Evolutionary conservation across 2,797 vertebrate species (phyloP).

Genomic region (Nasua narica): DNA sequence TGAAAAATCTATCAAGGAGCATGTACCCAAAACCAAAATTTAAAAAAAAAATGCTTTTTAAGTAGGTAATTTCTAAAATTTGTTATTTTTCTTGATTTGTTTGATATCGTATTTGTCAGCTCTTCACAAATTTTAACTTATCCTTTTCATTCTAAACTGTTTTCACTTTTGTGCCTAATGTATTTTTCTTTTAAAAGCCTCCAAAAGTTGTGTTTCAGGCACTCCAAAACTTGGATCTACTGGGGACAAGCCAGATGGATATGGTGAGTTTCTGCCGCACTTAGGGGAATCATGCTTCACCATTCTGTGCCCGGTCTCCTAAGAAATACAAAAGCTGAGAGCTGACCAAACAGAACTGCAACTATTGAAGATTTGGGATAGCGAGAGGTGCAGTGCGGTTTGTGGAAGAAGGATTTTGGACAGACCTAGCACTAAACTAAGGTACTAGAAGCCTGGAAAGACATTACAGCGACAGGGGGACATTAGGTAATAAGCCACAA

Average conservation of each 20-base stretch:
- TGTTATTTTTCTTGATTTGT: neutral
- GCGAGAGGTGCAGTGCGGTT: neutral
- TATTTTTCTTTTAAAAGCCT: neutral
- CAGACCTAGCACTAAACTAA: neutral
- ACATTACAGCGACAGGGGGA: neutral
- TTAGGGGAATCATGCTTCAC: neutral
- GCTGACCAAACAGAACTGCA: neutral
- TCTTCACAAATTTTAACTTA: neutral
- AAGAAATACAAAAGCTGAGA: constrained; percentile 9
- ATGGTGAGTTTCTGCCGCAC: neutral
- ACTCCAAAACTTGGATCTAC: neutral
- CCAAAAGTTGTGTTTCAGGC: neutral
- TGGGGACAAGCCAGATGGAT: neutral
- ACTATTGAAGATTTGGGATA: neutral
- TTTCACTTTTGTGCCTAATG: neutral
- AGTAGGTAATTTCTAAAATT: neutral
- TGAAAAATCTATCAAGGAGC: neutral
- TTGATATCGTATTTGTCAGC: neutral
- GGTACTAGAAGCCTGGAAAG: neutral
- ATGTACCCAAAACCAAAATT: neutral
- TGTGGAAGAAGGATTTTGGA: constrained; percentile 21
- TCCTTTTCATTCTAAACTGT: constrained; percentile 16
- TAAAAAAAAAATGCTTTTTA: neutral
- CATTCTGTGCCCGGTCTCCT: neutral
- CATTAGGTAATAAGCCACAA: neutral